Evolutionary conservation across 2,888 invertebrate species (phyloP).

Genomic region (Gandaritis pyraliata): DNA sequence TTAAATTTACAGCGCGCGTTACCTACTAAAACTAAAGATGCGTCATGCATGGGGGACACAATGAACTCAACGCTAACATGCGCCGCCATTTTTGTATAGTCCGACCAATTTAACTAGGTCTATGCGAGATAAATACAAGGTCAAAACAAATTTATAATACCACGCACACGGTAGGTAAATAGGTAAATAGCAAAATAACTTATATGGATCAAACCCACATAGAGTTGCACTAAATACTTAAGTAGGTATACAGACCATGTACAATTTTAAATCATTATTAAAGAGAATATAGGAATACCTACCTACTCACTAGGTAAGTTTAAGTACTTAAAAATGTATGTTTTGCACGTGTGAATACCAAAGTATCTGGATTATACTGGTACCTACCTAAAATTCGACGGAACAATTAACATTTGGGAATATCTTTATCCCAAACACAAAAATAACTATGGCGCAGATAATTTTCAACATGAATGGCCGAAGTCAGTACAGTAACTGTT

Average conservation of each 20-base stretch:
- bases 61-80: slow-evolving; percentile 27
- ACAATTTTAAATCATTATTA: too few relatives aligned
- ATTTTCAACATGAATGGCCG: slow-evolving; percentile 77
- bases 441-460: slow-evolving; percentile 63
- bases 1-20: not conserved
- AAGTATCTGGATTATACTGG: slow-evolving; percentile 63
- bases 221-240: not conserved
- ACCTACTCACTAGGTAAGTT: not conserved
- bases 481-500: slow-evolving; percentile 79
- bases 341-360: slow-evolving; percentile 49
- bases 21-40: slow-evolving; percentile 25
- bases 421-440: slow-evolving; percentile 73
- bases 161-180: slow-evolving; percentile 11
- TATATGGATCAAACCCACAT: not conserved
- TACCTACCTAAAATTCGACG: slow-evolving; percentile 83
- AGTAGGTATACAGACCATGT: not conserved
- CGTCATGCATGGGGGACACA: slow-evolving; percentile 51
- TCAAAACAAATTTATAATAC: slow-evolving; percentile 25
- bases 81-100: slow-evolving; percentile 66
- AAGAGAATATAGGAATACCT: not conserved
- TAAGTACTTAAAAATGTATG: slow-evolving; percentile 27
- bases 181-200: slow-evolving; percentile 5
- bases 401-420: slow-evolving; percentile 77
- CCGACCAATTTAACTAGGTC: slow-evolving; percentile 57
- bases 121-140: slow-evolving; percentile 34